Conservation (phyloP, 2,888 invertebrate species). For the Operophtera brumata region DNA sequence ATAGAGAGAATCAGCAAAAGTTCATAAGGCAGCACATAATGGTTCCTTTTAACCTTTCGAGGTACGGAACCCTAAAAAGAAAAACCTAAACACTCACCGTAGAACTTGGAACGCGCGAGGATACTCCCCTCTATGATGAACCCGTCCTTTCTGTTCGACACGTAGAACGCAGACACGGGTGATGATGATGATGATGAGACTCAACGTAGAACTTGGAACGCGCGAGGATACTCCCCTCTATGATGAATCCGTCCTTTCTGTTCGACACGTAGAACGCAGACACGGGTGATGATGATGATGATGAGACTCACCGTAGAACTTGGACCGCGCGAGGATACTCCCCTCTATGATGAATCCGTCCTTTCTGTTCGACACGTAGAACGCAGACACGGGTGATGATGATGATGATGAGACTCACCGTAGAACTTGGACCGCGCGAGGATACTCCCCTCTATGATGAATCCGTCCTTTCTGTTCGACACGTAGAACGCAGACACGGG, state of each 20-base stretch:
- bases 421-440: constrained; percentile 97
- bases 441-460: constrained; percentile 93
- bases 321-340: constrained; percentile 94
- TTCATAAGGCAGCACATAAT: no score
- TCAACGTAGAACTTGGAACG: constrained; percentile 96
- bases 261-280: constrained; percentile 97
- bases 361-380: constrained; percentile 95
- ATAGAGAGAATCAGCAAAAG: no score
- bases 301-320: constrained; percentile 94
- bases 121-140: constrained; percentile 95
- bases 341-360: constrained; percentile 96
- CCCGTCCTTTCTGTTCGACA: constrained; percentile 96
- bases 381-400: constrained; percentile 93
- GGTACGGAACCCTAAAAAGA: no score
- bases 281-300: no score
- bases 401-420: no score
- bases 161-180: constrained; percentile 94
- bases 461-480: constrained; percentile 96
- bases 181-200: no score
- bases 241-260: constrained; percentile 94
- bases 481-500: constrained; percentile 95
- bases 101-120: constrained; percentile 96
- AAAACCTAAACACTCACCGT: no score
- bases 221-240: constrained; percentile 94
- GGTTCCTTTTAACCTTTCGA: no score